These are phyloP conservation scores for Andrena bicolor DNA, from an alignment of 2,888 invertebrate species.

Conservation along the genomic window DNA sequence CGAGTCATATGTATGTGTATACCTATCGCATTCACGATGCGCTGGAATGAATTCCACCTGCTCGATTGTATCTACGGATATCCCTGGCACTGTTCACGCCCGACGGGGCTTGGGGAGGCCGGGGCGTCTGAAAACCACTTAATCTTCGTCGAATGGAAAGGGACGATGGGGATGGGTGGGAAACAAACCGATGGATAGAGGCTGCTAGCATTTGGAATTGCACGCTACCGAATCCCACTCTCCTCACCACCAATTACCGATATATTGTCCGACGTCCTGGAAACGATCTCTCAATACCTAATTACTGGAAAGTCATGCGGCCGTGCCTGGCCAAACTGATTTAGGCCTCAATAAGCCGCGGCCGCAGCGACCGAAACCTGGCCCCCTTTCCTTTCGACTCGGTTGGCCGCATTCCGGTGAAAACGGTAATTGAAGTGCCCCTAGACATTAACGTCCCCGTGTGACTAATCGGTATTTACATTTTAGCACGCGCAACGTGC, in stretches of 20 bases:
- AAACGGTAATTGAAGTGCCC: slow-evolving; percentile 60
- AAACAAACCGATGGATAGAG: slow-evolving; percentile 38
- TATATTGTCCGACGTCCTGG: slow-evolving; percentile 59
- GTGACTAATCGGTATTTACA: slow-evolving; percentile 43
- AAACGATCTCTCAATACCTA: slow-evolving; percentile 69
- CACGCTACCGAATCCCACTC: slow-evolving; percentile 61
- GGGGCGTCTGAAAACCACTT: slow-evolving; percentile 65
- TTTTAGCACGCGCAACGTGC: slow-evolving; percentile 23
- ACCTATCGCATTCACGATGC: slow-evolving; percentile 37
- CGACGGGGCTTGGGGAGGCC: neutral
- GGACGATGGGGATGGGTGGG: slow-evolving; percentile 3
- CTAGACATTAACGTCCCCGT: slow-evolving; percentile 30
- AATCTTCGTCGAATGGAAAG: slow-evolving; percentile 67
- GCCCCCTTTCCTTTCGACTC: slow-evolving; percentile 24
- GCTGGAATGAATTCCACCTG: slow-evolving; percentile 65
- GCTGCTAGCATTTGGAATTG: slow-evolving; percentile 56
- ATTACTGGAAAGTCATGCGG: slow-evolving; percentile 69
- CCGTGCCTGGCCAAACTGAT: slow-evolving; percentile 64
- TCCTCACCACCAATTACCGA: slow-evolving; percentile 51
- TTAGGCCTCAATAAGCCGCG: slow-evolving; percentile 70
- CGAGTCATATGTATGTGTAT: slow-evolving; percentile 13
- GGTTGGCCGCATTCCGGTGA: slow-evolving; percentile 65
- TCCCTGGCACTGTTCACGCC: slow-evolving; percentile 58
- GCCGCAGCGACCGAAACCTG: slow-evolving; percentile 31
- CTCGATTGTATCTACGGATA: slow-evolving; percentile 65